Evolutionary conservation across 2,113 vertebrate species (phyloP), one percentile per base, ranked within the genome.

Genomic region (Fulica atra): DNA sequence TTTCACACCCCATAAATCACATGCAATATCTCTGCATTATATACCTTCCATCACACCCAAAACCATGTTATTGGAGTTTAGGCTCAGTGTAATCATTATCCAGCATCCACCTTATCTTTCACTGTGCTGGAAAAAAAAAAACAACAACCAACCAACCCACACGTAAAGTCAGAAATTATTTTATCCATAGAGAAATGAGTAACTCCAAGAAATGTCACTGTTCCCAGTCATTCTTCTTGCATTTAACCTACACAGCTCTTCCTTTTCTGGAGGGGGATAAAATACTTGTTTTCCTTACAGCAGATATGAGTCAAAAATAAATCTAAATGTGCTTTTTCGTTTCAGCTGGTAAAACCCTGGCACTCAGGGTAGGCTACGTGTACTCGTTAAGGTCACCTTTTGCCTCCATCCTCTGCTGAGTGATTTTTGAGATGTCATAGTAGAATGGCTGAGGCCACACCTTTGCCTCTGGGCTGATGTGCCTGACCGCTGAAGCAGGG

Each of bases 361-460:
- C 24, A 16, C 17, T n/a, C 50, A 33, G 70, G 21, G 19, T n/a
- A 60, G 31, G 56, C 25, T 88, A 48, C 25, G 33, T 0, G 0
- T 63, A 17, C 48, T 33, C 6, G 6, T 33, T 16, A 19, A 66
- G 36, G 36, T 69, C 54, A 78, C n/a, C 54, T 79, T 76, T 36
- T 28, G 26, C n/a, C 16, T 38, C 28, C 31, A 11, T 31, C 40
- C 31, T 56, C 33, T n/a, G 25, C 13, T 46, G 35, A 35, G n/a
- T 31, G 7, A 8, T 79, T 91, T 19, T 33, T 7, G 13, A 61
- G 54, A 11, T 61, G 40, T 61, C 18, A 7, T 3, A 50, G 53
- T 0, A 2, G 0, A 2, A 44, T 3, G 19, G 63, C 51, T n/a
- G n/a, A 56, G 46, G 53, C 26, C 1, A 1, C 1, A 2, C n/a